Percentiles rank a stretch among this genome's conserved stretches.
These are phyloP conservation scores for Drosophila formosana DNA, from an alignment of 2,888 invertebrate species.

Conservation along the genomic window DNA sequence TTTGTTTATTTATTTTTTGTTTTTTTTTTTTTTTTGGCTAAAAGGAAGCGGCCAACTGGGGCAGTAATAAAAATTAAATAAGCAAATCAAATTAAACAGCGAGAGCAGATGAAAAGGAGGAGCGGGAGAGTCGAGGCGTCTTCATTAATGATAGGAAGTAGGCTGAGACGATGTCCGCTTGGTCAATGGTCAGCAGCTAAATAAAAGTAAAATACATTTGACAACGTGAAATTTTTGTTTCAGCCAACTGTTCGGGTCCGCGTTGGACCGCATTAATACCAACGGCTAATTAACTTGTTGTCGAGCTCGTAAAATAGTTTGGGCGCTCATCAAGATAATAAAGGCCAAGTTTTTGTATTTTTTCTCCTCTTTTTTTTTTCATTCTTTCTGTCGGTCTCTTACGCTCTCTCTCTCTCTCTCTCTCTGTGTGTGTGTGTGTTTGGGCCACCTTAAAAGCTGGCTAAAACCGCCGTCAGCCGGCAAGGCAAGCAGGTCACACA, in stretches of 20 bases:
- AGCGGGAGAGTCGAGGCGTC: constrained; percentile 43
- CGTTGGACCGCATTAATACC: constrained; percentile 65
- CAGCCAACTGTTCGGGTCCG: constrained; percentile 60
- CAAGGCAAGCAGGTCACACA: constrained; percentile 35
- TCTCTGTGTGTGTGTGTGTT: constrained; percentile 23
- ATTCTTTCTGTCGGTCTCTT: background rate
- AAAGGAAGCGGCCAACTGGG: constrained; percentile 32
- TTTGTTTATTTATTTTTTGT: constrained; percentile 10
- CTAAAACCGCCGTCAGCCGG: constrained; percentile 58
- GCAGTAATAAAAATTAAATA: constrained; percentile 65
- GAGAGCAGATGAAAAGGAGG: constrained; percentile 15
- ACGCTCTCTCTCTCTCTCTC: constrained; percentile 20
- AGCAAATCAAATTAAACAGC: constrained; percentile 57
- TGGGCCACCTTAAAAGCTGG: constrained; percentile 39
- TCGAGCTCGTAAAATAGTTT: constrained; percentile 80
- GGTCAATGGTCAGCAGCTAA: constrained; percentile 15
- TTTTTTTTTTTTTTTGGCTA: background rate
- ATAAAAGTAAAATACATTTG: constrained; percentile 63
- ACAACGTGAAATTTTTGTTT: constrained; percentile 67
- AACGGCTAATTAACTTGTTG: constrained; percentile 80
- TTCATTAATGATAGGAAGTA: constrained; percentile 68
- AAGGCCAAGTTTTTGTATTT: constrained; percentile 53
- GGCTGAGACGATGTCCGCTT: constrained; percentile 6
- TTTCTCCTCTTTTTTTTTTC: constrained; percentile 40
- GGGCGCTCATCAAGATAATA: constrained; percentile 76